These are phyloP conservation scores for Athrips mouffetella DNA, from an alignment of 2,888 invertebrate genomes.

Conservation along the genomic window DNA sequence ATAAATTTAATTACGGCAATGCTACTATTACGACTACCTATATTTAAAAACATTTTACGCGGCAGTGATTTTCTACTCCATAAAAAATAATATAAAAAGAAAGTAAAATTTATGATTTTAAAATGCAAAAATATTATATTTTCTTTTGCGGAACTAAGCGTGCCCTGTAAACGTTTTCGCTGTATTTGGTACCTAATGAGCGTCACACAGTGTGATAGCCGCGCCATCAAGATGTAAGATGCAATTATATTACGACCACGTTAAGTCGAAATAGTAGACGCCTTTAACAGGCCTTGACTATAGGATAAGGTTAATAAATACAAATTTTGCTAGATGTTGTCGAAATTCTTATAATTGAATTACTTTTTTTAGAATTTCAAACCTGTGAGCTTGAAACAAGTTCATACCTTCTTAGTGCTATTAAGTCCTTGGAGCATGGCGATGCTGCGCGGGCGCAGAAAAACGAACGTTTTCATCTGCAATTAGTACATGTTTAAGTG, in stretches of 20 bases:
- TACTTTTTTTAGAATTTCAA: no score
- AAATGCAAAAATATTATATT: background rate
- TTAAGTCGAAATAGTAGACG: background rate
- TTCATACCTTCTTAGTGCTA: background rate
- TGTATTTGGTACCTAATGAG: background rate
- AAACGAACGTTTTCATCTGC: slow-evolving; percentile 11
- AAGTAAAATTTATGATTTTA: background rate
- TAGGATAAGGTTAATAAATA: background rate
- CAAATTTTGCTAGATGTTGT: no score
- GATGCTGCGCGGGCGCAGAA: slow-evolving; percentile 4
- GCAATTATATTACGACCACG: no score
- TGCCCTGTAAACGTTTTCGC: no score
- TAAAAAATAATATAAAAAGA: background rate
- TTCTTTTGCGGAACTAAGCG: no score
- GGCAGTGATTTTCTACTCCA: background rate
- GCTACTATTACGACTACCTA: no score
- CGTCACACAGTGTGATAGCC: background rate
- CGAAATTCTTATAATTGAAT: no score
- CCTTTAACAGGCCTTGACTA: slow-evolving; percentile 4
- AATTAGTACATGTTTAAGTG: slow-evolving; percentile 21
- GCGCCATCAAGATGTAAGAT: slow-evolving; percentile 3
- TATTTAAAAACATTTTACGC: no score
- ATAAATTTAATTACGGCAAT: no score
- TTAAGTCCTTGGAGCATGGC: background rate
- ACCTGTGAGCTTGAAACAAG: no score